Conservation (phyloP, 37 sponge, comb jelly and placozoan species). For the Beroe ovata region DNA sequence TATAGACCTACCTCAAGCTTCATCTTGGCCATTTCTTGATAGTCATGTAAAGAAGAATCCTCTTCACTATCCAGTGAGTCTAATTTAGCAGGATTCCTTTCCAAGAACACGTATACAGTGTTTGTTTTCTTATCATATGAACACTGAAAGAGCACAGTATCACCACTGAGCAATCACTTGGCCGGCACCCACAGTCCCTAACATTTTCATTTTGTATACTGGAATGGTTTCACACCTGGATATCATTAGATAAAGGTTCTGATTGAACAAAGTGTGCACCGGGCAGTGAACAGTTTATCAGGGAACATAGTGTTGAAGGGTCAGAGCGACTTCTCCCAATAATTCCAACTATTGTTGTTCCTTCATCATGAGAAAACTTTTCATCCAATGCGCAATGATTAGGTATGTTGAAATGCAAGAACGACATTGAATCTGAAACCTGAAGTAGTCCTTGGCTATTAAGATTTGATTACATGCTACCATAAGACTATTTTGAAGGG, state of each 20-base stretch:
- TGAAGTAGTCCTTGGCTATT: no score
- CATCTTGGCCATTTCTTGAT: not conserved
- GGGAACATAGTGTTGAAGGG: not conserved
- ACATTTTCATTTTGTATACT: no score
- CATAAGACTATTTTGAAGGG: no score
- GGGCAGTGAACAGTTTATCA: constrained; percentile 19
- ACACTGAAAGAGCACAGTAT: not conserved
- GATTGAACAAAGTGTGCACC: constrained; percentile 32
- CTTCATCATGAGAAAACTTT: not conserved
- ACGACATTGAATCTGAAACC: no score
- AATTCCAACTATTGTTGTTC: constrained; percentile 4
- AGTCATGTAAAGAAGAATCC: not conserved
- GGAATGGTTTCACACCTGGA: constrained; percentile 2
- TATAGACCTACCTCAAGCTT: constrained; percentile 24
- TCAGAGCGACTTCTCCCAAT: constrained; percentile 17
- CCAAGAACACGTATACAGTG: not conserved
- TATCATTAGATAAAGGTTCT: not conserved
- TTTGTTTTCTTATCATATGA: not conserved
- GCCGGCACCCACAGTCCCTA: not conserved
- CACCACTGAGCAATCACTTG: not conserved
- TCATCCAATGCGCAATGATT: not conserved
- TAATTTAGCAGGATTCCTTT: not conserved
- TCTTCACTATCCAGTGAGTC: not conserved
- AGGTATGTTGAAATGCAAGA: constrained; percentile 1
- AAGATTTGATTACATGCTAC: no score